Conservation (phyloP, 2,888 invertebrate genomes). For the Cephus pulcher region DNA sequence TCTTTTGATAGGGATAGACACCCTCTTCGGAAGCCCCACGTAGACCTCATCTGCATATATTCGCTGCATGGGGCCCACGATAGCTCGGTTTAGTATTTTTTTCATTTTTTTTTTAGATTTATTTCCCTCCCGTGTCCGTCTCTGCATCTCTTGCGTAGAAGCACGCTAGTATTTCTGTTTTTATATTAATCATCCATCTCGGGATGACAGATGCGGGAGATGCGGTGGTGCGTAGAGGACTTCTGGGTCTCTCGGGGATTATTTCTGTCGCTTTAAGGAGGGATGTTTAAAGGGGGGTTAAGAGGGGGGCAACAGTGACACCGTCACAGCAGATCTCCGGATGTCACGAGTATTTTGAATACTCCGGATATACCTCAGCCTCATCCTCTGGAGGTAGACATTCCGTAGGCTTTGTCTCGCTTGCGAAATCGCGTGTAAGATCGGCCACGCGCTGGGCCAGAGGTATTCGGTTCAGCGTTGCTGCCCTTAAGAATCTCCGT, state of each 20-base stretch:
- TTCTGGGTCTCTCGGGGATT: background rate
- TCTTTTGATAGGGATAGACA: background rate
- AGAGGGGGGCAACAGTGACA: background rate
- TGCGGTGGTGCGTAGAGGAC: background rate
- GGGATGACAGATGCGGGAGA: background rate
- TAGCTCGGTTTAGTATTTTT: background rate
- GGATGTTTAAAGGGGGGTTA: background rate
- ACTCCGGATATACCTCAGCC: background rate
- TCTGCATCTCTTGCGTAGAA: background rate
- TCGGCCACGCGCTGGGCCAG: background rate
- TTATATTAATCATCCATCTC: conserved; percentile 9
- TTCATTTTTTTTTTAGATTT: background rate
- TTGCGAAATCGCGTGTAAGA: background rate
- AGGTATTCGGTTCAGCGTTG: background rate
- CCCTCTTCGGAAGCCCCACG: background rate
- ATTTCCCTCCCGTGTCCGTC: background rate
- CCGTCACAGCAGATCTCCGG: background rate
- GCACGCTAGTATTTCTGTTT: conserved; percentile 1
- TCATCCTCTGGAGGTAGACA: background rate
- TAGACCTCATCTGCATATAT: background rate
- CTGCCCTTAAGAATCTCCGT: background rate
- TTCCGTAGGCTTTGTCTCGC: background rate
- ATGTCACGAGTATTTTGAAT: background rate
- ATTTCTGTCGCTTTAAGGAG: conserved; percentile 5
- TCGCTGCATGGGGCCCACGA: background rate